Base-by-base conservation (phyloP, 2,888 invertebrate species). In the Sinelater perroti region DNA sequence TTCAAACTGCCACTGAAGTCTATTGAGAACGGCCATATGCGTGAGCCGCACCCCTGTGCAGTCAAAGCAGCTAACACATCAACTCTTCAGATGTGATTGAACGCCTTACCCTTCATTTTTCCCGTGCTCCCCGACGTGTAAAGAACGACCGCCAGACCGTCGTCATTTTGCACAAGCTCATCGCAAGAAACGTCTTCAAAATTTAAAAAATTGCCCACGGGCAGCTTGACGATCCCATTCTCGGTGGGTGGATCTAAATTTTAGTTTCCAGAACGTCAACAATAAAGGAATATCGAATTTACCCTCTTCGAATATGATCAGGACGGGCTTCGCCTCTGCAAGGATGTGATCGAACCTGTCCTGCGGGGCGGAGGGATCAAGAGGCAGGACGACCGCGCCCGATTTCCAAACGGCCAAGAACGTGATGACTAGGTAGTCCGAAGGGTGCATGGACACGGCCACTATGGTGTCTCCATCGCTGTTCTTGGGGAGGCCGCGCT, bases 101-200 rank as follows among this genome's bases (percentile, higher is more conserved):
- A n/a, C n/a, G n/a, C n/a, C n/a, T n/a, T n/a, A n/a, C n/a, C n/a
- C n/a, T n/a, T 95, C 3, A 94, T 94, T 11, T 90, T 80, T 0
- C 94, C 95, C 0, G 94, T 94, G 72, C 94, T 94, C 8, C 95
- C 95, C 17, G 95, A 95, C 30, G 93, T 93, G 69, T 92, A 93
- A 11, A 93, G 77, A 11, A 93, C 86, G 36, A 90, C 85, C 0
- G 88, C 91, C 5, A 88, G 80, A 67, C 84, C 83, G 35, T 83
- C 80, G 14, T 75, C 77, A 1, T 74, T 62, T 5, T 80, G 75
- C 1, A 76, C 73, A 7, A 83, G 44, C 60, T 69, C 77, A 64
- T 83, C 70, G 1, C 79, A 71, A 35, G 83, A 71, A 1, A 75
- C 72, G 5, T 72, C 75, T 0, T 84, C 80, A 66, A 81, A 79